Base-by-base conservation (phyloP, 1,140 invertebrate genomes). In the Microplitis mediator region DNA sequence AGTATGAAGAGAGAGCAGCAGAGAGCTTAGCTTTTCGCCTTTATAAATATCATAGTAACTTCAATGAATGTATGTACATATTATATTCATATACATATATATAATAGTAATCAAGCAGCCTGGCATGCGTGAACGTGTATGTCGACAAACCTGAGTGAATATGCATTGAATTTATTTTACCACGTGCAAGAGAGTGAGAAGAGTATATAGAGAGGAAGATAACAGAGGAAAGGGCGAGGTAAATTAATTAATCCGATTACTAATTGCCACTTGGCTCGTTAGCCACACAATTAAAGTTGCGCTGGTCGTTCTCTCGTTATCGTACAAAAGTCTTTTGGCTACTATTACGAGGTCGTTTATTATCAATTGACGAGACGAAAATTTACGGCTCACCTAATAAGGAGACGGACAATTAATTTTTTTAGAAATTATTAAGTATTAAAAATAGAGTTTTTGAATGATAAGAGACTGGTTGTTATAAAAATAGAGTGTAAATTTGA, bases 161-260 rank as follows among this genome's bases (percentile, higher is more conserved):
- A 58, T 58, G 52, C 52, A 54, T 58, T 11, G 56, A 31, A 58
- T 58, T 23, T 3, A 31, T 58, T 58, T 58, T 31, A 9, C 16
- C 56, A 1, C 16, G 9, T 31, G 61, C 39, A 69, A 34, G 34
- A 23, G 58, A 50, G 45, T 16, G 58, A 45, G 31, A 39, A 61
- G 61, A 23, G 45, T 52, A 13, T 39, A 34, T 32, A 54, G 35
- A 51, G 6, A 31, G 36, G 32, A 36, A 2, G 9, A 50, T 11
- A 9, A 8, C 14, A 31, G 36, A 31, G 34, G 11, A 11, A 64
- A 67, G 65, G 65, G n/a, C 35, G 9, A 16, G 13, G 45, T 75
- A 69, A 75, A 75, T 75, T 75, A 75, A 75, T 75, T 72, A 75
- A 75, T 75, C 74, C 70, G 58, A 75, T 75, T 75, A 75, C 74